Evolutionary conservation across 2,888 invertebrate genomes (phyloP).

Genomic region (Hyppa rectilinea): DNA sequence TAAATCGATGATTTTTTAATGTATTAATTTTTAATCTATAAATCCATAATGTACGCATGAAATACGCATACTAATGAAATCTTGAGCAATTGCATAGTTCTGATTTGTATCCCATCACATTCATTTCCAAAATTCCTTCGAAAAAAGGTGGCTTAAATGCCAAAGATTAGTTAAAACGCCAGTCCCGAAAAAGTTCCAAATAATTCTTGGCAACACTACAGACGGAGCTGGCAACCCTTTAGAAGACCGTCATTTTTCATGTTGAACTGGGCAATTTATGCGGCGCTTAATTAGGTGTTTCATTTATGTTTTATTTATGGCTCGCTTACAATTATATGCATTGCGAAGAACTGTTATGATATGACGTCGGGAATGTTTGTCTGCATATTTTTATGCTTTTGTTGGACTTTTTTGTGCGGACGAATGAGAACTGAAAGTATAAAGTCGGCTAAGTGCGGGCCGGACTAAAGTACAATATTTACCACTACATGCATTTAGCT

Average conservation of each 20-base stretch:
- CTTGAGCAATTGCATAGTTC: background rate
- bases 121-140: background rate
- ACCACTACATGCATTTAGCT: too few relatives aligned
- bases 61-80: too few relatives aligned
- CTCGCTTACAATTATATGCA: conserved; percentile 63
- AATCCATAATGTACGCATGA: background rate
- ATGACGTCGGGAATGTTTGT: conserved; percentile 21
- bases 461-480: too few relatives aligned
- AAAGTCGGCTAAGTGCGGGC: too few relatives aligned
- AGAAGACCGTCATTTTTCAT: conserved; percentile 63
- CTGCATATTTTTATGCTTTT: conserved; percentile 12
- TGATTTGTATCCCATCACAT: background rate
- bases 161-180: conserved; percentile 31
- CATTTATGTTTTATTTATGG: conserved; percentile 65
- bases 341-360: conserved; percentile 41
- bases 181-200: conserved; percentile 38
- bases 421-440: background rate
- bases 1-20: background rate
- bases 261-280: conserved; percentile 64
- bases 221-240: conserved; percentile 58
- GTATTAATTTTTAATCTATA: background rate
- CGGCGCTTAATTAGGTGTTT: conserved; percentile 63
- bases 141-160: conserved; percentile 5
- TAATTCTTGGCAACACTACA: conserved; percentile 56
- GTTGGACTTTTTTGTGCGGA: background rate